Conservation (phyloP, 2,113 vertebrate genomes). For the Lanius ludovicianus region DNA sequence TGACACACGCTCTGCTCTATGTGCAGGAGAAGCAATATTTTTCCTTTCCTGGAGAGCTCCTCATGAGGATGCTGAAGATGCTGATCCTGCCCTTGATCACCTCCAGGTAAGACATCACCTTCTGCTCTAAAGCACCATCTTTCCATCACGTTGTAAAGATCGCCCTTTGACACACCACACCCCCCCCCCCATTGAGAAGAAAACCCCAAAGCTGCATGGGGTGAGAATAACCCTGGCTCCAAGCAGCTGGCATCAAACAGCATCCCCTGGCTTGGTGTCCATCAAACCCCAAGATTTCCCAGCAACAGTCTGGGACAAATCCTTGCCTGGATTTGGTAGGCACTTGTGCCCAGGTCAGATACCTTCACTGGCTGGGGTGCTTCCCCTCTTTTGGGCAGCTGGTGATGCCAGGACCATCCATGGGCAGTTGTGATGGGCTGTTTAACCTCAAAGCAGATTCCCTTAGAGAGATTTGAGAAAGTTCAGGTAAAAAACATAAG, state of each 20-base stretch:
- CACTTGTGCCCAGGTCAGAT: not conserved
- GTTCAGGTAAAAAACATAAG: not conserved
- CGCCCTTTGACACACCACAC: accelerated
- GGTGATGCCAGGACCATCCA: accelerated
- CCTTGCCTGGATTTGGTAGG: not conserved
- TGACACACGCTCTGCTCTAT: not conserved
- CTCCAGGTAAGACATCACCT: slow-evolving; percentile 77
- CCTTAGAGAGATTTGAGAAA: not conserved
- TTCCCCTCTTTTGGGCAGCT: not conserved
- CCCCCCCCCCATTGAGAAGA: not conserved
- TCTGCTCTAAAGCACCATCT: not conserved
- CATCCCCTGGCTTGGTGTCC: not conserved
- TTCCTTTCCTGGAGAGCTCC: slow-evolving; percentile 88
- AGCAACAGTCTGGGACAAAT: not conserved
- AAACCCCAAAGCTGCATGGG: not conserved
- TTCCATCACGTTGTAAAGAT: not conserved
- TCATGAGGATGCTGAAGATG: slow-evolving; percentile 93
- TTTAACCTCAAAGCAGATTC: not conserved
- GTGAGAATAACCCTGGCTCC: not conserved
- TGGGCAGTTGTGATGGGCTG: not conserved
- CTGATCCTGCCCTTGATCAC: slow-evolving; percentile 90
- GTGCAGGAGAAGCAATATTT: slow-evolving; percentile 87
- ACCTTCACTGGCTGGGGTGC: not conserved
- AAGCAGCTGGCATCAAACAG: not conserved
- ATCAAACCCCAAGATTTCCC: not conserved